Evolutionary conservation across 2,888 invertebrate genomes (phyloP), one percentile per base, ranked within the genome.

Genomic region (Alloplasta piceator): DNA sequence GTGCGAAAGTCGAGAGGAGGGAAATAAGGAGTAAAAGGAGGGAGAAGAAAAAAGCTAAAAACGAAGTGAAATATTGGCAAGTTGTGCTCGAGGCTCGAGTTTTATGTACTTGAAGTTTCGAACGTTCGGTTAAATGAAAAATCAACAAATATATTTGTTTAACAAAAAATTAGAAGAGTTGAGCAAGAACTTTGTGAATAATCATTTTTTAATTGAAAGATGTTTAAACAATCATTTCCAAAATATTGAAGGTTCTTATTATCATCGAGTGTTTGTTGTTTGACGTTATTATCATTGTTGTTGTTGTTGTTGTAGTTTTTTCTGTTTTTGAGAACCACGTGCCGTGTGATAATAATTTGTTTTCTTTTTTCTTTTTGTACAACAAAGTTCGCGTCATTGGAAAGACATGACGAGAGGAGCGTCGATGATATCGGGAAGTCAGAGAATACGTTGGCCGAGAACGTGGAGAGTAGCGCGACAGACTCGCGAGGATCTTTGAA

Each of bases 71-170:
- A 78, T 56, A 71, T 52, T 52, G 52, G 58, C 64, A 43, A 71
- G 77, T 26, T 41, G 41, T 41, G 60, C 26, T 61, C 64, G 43
- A 77, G 76, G 61, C 48, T 63, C 64, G 70, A 70, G 70, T 70
- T 70, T 38, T n/a, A n/a, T n/a, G n/a, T n/a, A n/a, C n/a, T n/a
- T n/a, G n/a, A n/a, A n/a, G n/a, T n/a, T n/a, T n/a, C n/a, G n/a
- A n/a, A n/a, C n/a, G n/a, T n/a, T n/a, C n/a, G n/a, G n/a, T n/a
- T n/a, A n/a, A n/a, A n/a, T n/a, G n/a, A n/a, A n/a, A n/a, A n/a
- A n/a, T n/a, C n/a, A n/a, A n/a, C n/a, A n/a, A n/a, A n/a, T n/a
- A n/a, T n/a, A n/a, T n/a, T n/a, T n/a, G n/a, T n/a, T n/a, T n/a
- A n/a, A n/a, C n/a, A n/a, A n/a, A n/a, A n/a, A n/a, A n/a, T n/a